Conservation (phyloP, 2,797 vertebrate genomes). For the Anguilla marmorata region DNA sequence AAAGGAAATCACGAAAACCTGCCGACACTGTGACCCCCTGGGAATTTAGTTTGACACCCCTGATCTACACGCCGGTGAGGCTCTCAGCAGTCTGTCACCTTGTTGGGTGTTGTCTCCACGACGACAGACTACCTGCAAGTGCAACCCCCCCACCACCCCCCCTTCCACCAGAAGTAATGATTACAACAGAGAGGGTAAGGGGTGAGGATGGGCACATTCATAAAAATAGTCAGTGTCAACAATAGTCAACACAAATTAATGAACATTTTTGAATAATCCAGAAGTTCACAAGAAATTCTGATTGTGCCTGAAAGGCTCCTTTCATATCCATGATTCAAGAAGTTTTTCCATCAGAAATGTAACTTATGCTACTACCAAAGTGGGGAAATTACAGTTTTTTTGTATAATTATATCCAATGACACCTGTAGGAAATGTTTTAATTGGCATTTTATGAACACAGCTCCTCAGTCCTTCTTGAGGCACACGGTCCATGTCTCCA, state of each 20-base stretch:
- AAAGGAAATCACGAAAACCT: no score
- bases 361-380: background rate
- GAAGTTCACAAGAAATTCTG: background rate
- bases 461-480: background rate
- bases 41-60: no score
- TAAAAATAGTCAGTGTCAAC: background rate
- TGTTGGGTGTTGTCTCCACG: background rate
- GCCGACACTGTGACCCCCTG: no score
- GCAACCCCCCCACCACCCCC: no score
- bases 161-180: background rate
- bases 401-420: background rate
- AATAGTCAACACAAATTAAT: background rate
- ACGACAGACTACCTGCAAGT: background rate
- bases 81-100: background rate
- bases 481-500: background rate
- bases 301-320: background rate
- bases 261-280: background rate
- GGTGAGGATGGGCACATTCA: background rate
- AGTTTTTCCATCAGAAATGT: background rate
- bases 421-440: background rate
- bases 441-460: background rate
- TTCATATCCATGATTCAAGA: background rate
- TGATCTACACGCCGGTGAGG: background rate
- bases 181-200: background rate
- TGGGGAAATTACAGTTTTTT: background rate